Percentiles rank a stretch among this genome's conserved stretches.
Conservation (phyloP, 2,888 invertebrate species). For the Panopea generosa region DNA sequence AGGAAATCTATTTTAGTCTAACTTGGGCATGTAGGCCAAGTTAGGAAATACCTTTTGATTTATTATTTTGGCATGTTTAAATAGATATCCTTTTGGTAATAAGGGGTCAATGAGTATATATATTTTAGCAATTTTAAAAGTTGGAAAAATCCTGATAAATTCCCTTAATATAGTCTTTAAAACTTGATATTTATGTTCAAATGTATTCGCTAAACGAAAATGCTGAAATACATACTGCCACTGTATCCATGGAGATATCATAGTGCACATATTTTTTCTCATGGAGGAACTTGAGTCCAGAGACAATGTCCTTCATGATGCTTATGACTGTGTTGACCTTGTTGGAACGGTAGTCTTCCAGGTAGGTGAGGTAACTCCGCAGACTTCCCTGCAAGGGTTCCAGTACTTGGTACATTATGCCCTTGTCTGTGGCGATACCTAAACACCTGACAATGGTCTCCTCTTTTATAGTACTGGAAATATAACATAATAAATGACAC, state of each 20-base stretch:
- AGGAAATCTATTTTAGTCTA: too few relatives aligned
- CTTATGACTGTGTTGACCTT: slow-evolving; percentile 47
- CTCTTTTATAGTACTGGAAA: slow-evolving; percentile 44
- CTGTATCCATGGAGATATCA: slow-evolving; percentile 72
- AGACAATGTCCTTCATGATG: slow-evolving; percentile 58
- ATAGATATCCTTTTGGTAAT: too few relatives aligned
- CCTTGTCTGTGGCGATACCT: slow-evolving; percentile 55
- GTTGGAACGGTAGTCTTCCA: slow-evolving; percentile 29
- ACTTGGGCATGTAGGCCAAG: too few relatives aligned
- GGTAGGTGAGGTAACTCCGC: slow-evolving; percentile 41
- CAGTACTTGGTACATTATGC: slow-evolving; percentile 60
- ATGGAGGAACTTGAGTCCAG: slow-evolving; percentile 70
- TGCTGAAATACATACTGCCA: slow-evolving; percentile 67
- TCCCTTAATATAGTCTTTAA: too few relatives aligned
- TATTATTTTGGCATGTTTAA: too few relatives aligned
- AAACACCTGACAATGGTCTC: slow-evolving; percentile 35
- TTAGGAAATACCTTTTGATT: too few relatives aligned
- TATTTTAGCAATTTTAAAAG: too few relatives aligned
- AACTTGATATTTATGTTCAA: too few relatives aligned
- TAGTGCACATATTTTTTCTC: slow-evolving; percentile 64
- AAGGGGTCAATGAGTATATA: too few relatives aligned
- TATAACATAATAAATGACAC: not conserved
- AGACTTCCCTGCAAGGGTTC: slow-evolving; percentile 62
- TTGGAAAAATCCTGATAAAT: too few relatives aligned
- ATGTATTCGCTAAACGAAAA: too few relatives aligned